These are phyloP conservation scores for Pteronura brasiliensis DNA, from an alignment of 2,113 vertebrate genomes.

Conservation along the genomic window DNA sequence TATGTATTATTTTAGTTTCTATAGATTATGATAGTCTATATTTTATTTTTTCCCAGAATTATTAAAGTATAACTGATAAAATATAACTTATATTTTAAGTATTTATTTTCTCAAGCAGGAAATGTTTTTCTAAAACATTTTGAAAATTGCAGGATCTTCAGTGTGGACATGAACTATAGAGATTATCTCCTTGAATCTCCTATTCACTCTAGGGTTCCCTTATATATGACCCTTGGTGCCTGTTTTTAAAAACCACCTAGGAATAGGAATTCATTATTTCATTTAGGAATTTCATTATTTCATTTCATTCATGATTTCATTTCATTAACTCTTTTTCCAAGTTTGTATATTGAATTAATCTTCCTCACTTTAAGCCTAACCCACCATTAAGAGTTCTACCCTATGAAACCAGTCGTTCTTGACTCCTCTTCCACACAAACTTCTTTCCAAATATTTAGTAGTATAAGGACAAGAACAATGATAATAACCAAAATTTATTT, in stretches of 20 bases:
- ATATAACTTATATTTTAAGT: not conserved
- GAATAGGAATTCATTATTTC: not conserved
- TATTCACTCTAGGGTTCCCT: not conserved
- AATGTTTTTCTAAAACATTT: not conserved
- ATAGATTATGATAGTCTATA: not conserved
- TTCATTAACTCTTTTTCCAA: not conserved
- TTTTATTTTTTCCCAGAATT: not conserved
- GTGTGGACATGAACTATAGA: not conserved
- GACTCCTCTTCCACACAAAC: not conserved
- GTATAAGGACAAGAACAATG: not conserved
- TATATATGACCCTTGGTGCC: not conserved
- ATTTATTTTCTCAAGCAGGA: not conserved
- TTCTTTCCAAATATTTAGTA: not conserved
- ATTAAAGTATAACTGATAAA: not conserved
- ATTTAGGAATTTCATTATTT: not conserved
- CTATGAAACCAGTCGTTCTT: not conserved
- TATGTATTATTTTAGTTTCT: not conserved
- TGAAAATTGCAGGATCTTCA: not conserved
- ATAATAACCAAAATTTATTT: not conserved
- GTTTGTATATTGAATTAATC: not conserved
- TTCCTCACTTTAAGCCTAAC: not conserved
- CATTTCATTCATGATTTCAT: no score
- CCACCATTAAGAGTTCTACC: not conserved
- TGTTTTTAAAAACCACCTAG: not conserved
- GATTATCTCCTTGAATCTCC: not conserved